Percentiles rank a stretch among this genome's conserved stretches.
phyloP scores from a whole-genome alignment of 2,888 invertebrate genomes.

The Stratiomys singularior region DNA sequence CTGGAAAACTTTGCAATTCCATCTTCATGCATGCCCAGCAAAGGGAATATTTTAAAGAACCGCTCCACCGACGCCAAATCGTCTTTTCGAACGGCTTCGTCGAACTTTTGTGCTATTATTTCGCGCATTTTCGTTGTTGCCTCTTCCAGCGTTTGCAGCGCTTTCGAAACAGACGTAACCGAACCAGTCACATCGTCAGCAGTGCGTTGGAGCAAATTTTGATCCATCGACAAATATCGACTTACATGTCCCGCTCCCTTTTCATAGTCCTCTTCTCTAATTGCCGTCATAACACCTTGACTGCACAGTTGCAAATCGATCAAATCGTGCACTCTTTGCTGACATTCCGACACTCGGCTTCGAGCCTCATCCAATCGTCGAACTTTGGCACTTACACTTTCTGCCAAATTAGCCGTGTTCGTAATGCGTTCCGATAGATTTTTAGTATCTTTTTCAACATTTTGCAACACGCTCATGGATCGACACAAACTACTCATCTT shows the following conservation, averaged over 20 bases:
- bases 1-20: slow-evolving; percentile 89
- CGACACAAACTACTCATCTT: slow-evolving; percentile 84
- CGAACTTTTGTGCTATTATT: slow-evolving; percentile 79
- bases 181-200: slow-evolving; percentile 78
- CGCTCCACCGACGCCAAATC: slow-evolving; percentile 92
- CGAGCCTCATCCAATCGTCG: slow-evolving; percentile 87
- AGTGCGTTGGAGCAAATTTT: slow-evolving; percentile 79
- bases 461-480: slow-evolving; percentile 81
- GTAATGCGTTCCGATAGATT: slow-evolving; percentile 86
- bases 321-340: slow-evolving; percentile 92
- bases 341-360: slow-evolving; percentile 93
- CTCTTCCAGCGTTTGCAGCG: slow-evolving; percentile 71
- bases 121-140: slow-evolving; percentile 75
- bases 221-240: slow-evolving; percentile 92
- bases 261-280: slow-evolving; percentile 95
- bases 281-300: slow-evolving; percentile 95
- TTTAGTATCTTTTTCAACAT: slow-evolving; percentile 81
- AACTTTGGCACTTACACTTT: slow-evolving; percentile 96
- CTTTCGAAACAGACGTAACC: slow-evolving; percentile 65
- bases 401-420: slow-evolving; percentile 87
- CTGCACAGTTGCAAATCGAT: slow-evolving; percentile 95
- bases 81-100: slow-evolving; percentile 88
- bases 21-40: slow-evolving; percentile 89
- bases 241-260: slow-evolving; percentile 95
- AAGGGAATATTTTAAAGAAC: slow-evolving; percentile 96